Conservation (phyloP, 2,113 vertebrate species). For the Entelurus aequoreus region DNA sequence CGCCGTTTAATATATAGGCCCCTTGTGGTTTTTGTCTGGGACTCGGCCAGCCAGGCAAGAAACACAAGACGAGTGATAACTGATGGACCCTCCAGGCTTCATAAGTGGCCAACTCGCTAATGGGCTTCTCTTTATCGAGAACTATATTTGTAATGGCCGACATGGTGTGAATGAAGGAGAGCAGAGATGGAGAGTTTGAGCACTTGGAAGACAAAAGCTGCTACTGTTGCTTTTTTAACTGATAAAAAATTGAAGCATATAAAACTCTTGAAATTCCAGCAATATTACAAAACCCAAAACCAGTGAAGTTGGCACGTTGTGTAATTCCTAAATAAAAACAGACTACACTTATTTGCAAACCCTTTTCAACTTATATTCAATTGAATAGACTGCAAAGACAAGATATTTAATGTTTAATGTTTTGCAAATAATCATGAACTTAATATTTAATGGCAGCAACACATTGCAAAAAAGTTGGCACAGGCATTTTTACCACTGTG, state of each 20-base stretch:
- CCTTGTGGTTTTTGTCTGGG: conserved; percentile 60
- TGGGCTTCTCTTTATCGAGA: conserved; percentile 71
- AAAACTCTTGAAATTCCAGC: neutral
- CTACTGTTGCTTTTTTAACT: conserved; percentile 1
- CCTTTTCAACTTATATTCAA: no score
- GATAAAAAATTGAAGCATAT: neutral
- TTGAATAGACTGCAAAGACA: no score
- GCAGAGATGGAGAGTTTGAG: conserved; percentile 44
- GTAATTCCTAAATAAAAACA: no score
- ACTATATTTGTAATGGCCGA: conserved; percentile 68
- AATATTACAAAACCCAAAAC: no score
- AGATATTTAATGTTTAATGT: no score
- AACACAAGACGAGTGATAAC: conserved; percentile 69
- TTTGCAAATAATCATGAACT: no score
- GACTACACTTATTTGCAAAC: no score
- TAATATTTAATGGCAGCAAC: no score
- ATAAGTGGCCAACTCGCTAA: conserved; percentile 69
- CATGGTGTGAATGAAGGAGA: conserved; percentile 66
- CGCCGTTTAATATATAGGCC: conserved; percentile 31
- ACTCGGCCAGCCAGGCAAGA: conserved; percentile 58
- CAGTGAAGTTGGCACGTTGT: no score
- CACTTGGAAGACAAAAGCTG: conserved; percentile 28
- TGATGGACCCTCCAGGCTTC: conserved; percentile 64
- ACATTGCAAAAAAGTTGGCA: no score
- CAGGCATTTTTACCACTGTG: no score